Evolutionary conservation across 1,140 invertebrate genomes (phyloP).

Genomic region (Hypsibius dujardini): DNA sequence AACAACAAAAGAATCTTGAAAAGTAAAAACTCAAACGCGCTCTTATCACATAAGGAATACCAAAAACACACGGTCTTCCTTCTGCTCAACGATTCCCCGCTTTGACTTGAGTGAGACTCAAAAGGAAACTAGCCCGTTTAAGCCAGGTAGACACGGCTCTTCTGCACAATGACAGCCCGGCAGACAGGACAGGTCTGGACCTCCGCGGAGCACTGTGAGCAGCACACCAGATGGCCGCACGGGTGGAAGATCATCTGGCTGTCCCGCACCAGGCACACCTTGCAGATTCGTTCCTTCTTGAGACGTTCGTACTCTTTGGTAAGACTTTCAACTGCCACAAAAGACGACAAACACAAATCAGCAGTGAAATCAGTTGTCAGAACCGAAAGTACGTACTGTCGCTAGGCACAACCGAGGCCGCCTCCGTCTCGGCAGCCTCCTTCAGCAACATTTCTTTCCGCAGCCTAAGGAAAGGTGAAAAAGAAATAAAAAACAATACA

Average conservation of each 20-base stretch:
- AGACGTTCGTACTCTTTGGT: constrained; percentile 50
- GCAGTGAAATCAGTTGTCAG: too few relatives aligned
- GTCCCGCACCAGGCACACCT: constrained; percentile 76
- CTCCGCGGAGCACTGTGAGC: constrained; percentile 57
- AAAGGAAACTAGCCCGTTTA: not conserved
- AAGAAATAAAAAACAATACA: too few relatives aligned
- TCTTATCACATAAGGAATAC: not conserved
- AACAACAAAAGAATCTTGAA: not conserved
- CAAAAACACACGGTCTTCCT: not conserved
- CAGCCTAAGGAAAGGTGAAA: too few relatives aligned
- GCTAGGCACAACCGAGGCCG: too few relatives aligned
- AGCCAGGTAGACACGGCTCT: not conserved
- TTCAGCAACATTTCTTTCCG: too few relatives aligned
- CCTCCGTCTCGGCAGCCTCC: too few relatives aligned
- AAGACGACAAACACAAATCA: too few relatives aligned
- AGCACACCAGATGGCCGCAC: constrained; percentile 71
- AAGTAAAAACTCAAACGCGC: not conserved
- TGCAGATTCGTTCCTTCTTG: constrained; percentile 64
- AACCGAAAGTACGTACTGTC: too few relatives aligned
- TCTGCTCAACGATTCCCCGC: not conserved
- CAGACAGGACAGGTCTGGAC: constrained; percentile 49
- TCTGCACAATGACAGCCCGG: not conserved
- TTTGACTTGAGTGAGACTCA: not conserved
- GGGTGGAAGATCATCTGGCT: constrained; percentile 70
- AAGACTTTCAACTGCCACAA: not conserved